Base-by-base conservation (phyloP, 2,113 vertebrate genomes). In the Paramisgurnus dabryanus region DNA sequence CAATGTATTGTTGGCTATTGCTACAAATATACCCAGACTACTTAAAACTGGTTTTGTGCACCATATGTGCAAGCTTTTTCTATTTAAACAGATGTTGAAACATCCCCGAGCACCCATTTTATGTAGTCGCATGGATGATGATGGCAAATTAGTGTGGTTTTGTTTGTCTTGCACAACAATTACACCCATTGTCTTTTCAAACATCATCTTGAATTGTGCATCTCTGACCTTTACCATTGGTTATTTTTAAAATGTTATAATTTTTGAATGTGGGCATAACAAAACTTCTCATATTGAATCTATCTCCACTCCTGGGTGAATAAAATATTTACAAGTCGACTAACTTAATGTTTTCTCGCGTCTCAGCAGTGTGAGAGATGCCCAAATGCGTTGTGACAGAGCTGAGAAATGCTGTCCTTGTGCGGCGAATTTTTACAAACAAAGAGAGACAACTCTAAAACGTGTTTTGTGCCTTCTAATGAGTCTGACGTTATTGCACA, bases 251-350 rank as follows among this genome's bases (percentile, higher is more conserved):
- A 64, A 53, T 18, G 11, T 66, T 79, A 60, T 49, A 63, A 40
- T 76, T 60, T 34, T 65, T 61, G 4, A 80, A 50, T 63, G 71
- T 76, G 15, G 64, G 43, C 57, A 39, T 53, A 53, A 73, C 74
- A 78, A 78, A 80, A 80, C 79, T 82, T 79, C 86, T 82, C 77
- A 85, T 85, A 71, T 66, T 67, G 53, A 79, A 85, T 81, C 80
- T 77, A 78, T 65, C 73, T 83, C 71, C 82, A 61, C 84, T 68
- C 41, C 50, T 75, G 80, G 60, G 78, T 22, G 57, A 58, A 86
- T 87, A 0, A 86, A 87, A 83, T 86, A 86, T 87, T 83, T 69
- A 88, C 27, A 17, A 50, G 27, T 55, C 45, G 73, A 58, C 72
- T 76, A 83, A 47, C 74, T 80, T 81, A 83, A 81, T 81, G 79